Evolutionary conservation across 2,113 vertebrate genomes (phyloP).

Genomic region (Festucalex cinctus): DNA sequence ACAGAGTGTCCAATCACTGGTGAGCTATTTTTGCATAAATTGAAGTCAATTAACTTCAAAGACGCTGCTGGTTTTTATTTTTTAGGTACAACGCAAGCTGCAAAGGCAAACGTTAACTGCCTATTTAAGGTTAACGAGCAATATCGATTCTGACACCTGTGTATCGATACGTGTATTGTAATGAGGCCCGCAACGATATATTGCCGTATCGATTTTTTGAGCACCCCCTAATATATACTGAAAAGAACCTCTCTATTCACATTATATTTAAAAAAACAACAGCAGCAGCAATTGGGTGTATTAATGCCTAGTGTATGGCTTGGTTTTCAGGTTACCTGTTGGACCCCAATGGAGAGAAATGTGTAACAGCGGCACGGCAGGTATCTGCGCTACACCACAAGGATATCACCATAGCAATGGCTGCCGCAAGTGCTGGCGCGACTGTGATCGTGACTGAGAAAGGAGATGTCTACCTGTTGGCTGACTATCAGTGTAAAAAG

Average conservation of each 20-base stretch:
- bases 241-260: neutral
- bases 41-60: no score
- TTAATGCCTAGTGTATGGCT: neutral
- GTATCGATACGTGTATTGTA: no score
- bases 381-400: conserved; percentile 93
- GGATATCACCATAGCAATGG: conserved; percentile 82
- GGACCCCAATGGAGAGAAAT: conserved; percentile 93
- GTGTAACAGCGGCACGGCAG: conserved; percentile 83
- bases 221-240: neutral
- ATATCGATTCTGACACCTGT: no score
- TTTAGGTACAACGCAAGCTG: no score
- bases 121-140: no score
- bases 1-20: no score
- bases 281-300: neutral
- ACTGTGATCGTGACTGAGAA: conserved; percentile 91
- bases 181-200: no score
- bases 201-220: no score
- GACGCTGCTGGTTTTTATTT: no score
- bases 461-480: conserved; percentile 90
- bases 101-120: no score
- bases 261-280: neutral
- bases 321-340: conserved; percentile 81
- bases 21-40: no score
- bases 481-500: conserved; percentile 97
- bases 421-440: conserved; percentile 87